Evolutionary conservation across 2,797 vertebrate genomes (phyloP), one percentile per base, ranked within the genome.

Genomic region (Gallinago solitaria): DNA sequence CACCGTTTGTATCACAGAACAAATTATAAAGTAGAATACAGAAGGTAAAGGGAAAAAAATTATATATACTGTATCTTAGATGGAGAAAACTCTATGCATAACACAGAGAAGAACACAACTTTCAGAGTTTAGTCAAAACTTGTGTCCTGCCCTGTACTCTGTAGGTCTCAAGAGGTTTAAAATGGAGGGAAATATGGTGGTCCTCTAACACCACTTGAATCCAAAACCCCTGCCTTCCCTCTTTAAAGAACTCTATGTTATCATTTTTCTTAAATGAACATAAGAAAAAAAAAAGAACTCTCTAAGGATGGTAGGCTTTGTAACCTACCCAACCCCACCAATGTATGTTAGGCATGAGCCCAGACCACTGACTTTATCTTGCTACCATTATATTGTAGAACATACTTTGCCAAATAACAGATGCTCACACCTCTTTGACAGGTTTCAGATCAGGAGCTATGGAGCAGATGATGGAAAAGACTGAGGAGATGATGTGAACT

Each of bases 381-480:
- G 39, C 63, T 59, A 67, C 4, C 16, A 23, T 47, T 59, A 14
- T 14, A 50, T 8, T 54, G 45, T 37, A 71, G 32, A 68, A 68
- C 30, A 35, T 15, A 43, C 15, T 37, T 65, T 5, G 23, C n/a
- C 11, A 90, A 65, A 50, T 9, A 50, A 69, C 1, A 4, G 53
- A n/a, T 53, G 28, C 6, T 73, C 9, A 61, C 32, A n/a, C 3
- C 9, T 87, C 65, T 78, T 32, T 50, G 59, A 10, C 17, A 83
- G 24, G 10, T 41, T 57, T 75, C 57, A 50, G 39, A n/a, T 2
- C 25, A 11, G 18, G 23, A 79, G n/a, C 64, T 51, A 30, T 27
- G 32, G 41, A 60, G 18, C 19, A 81, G 48, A 35, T 0, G 16
- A 9, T 11, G 0, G 0, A 63, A 69, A 78, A 37, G 48, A 24